Base-by-base conservation (phyloP, 1,140 invertebrate genomes). In the Cataglyphis hispanica region DNA sequence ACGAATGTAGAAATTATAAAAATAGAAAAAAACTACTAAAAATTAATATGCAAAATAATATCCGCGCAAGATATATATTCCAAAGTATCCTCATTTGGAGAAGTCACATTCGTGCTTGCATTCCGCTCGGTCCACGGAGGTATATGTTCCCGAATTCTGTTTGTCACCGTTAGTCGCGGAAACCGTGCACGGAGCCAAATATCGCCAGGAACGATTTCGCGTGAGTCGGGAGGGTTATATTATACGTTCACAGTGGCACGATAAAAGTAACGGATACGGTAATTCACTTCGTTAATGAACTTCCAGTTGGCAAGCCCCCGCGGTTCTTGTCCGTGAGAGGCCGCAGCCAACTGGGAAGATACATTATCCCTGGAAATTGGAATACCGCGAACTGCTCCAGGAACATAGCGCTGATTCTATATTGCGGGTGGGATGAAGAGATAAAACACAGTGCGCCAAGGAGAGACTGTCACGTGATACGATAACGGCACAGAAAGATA, bases 211-310 rank as follows among this genome's bases (percentile, higher is more conserved):
- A 89, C 80, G 89, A 90, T 89, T 87, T 89, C 88, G 69, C 67
- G 61, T 78, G 56, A 75, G 67, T 58, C 61, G 69, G 69, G 58
- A 80, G n/a, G 56, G 31, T 50, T 50, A 40, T 85, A 37, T 66
- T 85, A 60, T 87, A 90, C 75, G 76, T 83, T 90, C 76, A 64
- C 76, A 56, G 83, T 69, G 87, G 88, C 87, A 86, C 86, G 85
- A 92, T 92, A 92, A 92, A 92, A 92, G 86, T 92, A 92, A 92
- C 91, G 84, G 84, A 92, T 91, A 92, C 90, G 91, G 89, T 92
- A 92, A 92, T 92, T 92, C 85, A 88, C 87, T 88, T 91, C 87
- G 89, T 92, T 92, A 92, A 92, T 92, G 91, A 92, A 92, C 89
- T 91, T 90, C 69, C 86, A 91, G 90, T 92, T 92, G 91, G 91